These are phyloP conservation scores for Megaceryle maxima DNA, from an alignment of 2,113 vertebrate genomes.

Conservation along the genomic window DNA sequence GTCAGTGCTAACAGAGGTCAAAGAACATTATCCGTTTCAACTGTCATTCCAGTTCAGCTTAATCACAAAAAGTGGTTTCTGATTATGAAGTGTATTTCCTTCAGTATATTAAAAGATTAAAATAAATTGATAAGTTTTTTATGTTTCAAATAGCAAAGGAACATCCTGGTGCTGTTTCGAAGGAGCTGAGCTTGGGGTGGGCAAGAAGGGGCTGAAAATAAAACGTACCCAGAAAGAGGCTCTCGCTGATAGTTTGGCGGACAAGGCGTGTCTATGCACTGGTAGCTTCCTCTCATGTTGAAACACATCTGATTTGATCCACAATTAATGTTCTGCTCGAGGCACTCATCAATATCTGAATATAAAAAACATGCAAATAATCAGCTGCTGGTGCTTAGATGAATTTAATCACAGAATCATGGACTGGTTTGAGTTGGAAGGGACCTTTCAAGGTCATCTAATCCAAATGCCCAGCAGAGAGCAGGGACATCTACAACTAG, in stretches of 20 bases:
- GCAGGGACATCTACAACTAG: too few relatives aligned
- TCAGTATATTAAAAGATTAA: background rate
- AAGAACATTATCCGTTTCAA: background rate
- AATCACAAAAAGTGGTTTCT: background rate
- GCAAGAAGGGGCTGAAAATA: background rate
- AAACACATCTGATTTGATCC: constrained; percentile 93
- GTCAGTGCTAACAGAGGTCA: background rate
- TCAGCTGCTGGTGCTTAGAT: background rate
- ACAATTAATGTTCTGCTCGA: constrained; percentile 89
- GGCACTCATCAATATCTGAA: constrained; percentile 92
- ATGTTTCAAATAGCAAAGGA: too few relatives aligned
- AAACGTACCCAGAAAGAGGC: constrained; percentile 83
- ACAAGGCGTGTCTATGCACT: constrained; percentile 94
- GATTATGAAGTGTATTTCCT: background rate
- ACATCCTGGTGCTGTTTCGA: too few relatives aligned
- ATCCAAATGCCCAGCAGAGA: too few relatives aligned
- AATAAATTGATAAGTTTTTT: background rate
- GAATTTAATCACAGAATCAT: background rate
- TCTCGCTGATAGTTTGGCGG: constrained; percentile 91
- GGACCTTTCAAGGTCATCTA: too few relatives aligned
- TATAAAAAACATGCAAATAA: background rate
- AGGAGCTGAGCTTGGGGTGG: too few relatives aligned
- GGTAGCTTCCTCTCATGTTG: constrained; percentile 94
- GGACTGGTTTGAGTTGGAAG: too few relatives aligned
- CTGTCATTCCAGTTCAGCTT: background rate